Evolutionary conservation across 2,888 invertebrate species (phyloP).

Genomic region (Apeira syringaria): DNA sequence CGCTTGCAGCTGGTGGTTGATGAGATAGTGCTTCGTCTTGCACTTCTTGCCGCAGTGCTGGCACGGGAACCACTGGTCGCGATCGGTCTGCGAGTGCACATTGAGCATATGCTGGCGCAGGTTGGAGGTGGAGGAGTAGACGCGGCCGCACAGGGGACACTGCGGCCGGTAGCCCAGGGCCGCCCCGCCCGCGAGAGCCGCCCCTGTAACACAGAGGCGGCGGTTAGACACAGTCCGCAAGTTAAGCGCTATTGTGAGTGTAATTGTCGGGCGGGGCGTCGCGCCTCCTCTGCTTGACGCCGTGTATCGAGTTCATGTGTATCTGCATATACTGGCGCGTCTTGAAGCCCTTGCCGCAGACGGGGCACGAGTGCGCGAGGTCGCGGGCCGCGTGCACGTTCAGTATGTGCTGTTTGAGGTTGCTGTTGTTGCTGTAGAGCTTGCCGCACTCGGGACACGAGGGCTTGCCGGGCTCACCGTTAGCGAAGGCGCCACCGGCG

Average conservation of each 20-base stretch:
- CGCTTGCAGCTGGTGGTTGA: constrained; percentile 90
- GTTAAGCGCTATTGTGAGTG: constrained; percentile 73
- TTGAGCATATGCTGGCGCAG: constrained; percentile 90
- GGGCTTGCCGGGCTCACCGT: constrained; percentile 79
- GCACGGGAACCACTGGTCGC: constrained; percentile 89
- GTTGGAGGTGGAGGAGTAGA: constrained; percentile 89
- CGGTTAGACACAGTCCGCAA: constrained; percentile 70
- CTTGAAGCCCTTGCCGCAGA: constrained; percentile 87
- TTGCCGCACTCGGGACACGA: constrained; percentile 87
- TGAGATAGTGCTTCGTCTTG: constrained; percentile 90
- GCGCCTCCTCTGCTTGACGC: constrained; percentile 84
- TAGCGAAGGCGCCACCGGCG: constrained; percentile 42
- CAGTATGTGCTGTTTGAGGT: constrained; percentile 87
- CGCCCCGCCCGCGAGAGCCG: constrained; percentile 84
- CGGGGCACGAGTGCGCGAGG: constrained; percentile 84
- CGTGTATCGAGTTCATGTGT: constrained; percentile 87
- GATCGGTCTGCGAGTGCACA: constrained; percentile 88
- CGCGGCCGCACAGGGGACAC: constrained; percentile 88
- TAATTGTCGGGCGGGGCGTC: constrained; percentile 64
- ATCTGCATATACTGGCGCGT: constrained; percentile 88
- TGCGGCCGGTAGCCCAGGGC: constrained; percentile 84
- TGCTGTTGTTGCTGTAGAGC: constrained; percentile 87
- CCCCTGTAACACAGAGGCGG: constrained; percentile 87
- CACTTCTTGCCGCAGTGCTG: constrained; percentile 89
- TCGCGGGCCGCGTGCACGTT: constrained; percentile 86